Evolutionary conservation across 2,888 invertebrate genomes (phyloP).

Genomic region (Thera britannica): DNA sequence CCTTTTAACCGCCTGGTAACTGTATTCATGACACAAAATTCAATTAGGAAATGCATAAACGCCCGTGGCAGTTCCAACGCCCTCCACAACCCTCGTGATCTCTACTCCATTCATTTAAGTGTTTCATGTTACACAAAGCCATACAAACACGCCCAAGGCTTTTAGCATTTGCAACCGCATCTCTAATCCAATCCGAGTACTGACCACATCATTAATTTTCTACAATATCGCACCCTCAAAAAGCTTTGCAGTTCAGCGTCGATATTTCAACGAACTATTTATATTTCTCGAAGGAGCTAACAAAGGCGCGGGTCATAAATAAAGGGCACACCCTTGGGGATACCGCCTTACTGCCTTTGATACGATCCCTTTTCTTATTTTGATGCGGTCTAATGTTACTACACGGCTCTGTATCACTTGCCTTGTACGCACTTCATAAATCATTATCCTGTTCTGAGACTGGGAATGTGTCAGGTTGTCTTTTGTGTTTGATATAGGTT

Average conservation of each 20-base stretch:
- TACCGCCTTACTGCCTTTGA: slow-evolving; percentile 80
- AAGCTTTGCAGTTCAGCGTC: slow-evolving; percentile 67
- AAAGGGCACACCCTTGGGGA: slow-evolving; percentile 75
- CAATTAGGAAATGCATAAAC: slow-evolving; percentile 55
- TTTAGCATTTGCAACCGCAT: slow-evolving; percentile 71
- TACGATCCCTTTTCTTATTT: slow-evolving; percentile 81
- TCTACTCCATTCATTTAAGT: slow-evolving; percentile 65
- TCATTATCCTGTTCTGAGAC: slow-evolving; percentile 71
- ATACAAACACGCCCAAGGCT: slow-evolving; percentile 72
- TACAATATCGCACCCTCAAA: slow-evolving; percentile 80
- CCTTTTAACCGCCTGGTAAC: slow-evolving; percentile 29
- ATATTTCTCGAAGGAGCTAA: slow-evolving; percentile 77
- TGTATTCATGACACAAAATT: slow-evolving; percentile 53
- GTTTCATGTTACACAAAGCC: slow-evolving; percentile 78
- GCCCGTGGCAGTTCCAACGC: slow-evolving; percentile 50
- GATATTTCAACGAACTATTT: slow-evolving; percentile 83
- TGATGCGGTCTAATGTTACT: slow-evolving; percentile 77
- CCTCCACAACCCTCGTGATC: slow-evolving; percentile 51
- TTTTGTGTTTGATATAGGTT: slow-evolving; percentile 32
- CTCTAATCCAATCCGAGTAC: slow-evolving; percentile 79
- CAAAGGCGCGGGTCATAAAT: slow-evolving; percentile 80
- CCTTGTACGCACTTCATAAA: slow-evolving; percentile 73
- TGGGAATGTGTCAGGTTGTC: slow-evolving; percentile 39
- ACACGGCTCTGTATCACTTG: slow-evolving; percentile 68
- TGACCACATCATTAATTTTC: slow-evolving; percentile 84